A percentile compares a stretch with the other conserved stretches of the same genome.
These are phyloP conservation scores for Archivesica marissinica DNA, from an alignment of 1,140 invertebrate genomes.

Conservation along the genomic window DNA sequence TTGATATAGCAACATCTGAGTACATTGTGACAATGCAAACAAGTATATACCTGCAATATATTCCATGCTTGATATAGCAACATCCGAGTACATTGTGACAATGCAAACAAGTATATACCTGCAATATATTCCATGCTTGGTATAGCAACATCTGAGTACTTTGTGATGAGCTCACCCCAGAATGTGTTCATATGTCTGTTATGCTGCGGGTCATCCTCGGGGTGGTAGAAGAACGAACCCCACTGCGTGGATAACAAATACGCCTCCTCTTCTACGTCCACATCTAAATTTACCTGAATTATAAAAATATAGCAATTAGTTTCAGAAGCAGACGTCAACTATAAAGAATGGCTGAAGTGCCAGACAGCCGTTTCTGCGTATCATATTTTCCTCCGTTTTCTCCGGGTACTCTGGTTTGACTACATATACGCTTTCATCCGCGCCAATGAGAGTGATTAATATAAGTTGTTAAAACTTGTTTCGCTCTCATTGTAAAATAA, in stretches of 20 bases:
- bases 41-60: background rate
- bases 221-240: constrained; percentile 88
- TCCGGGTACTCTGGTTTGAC: no score
- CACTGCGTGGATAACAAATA: constrained; percentile 88
- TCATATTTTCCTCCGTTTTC: no score
- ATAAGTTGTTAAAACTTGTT: no score
- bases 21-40: constrained; percentile 88
- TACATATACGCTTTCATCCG: no score
- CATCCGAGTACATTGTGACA: background rate
- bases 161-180: constrained; percentile 88
- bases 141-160: constrained; percentile 89
- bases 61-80: background rate
- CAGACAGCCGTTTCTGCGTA: no score
- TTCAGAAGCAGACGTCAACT: no score
- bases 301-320: no score
- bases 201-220: constrained; percentile 65
- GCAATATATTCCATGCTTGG: constrained; percentile 86
- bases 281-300: constrained; percentile 72
- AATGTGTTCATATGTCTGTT: constrained; percentile 84
- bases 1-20: constrained; percentile 89
- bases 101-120: constrained; percentile 64
- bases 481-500: no score
- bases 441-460: no score
- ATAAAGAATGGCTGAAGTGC: no score
- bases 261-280: constrained; percentile 78